These are phyloP conservation scores for Phrixothrix hirtus DNA, from an alignment of 2,888 invertebrate species.

Conservation along the genomic window DNA sequence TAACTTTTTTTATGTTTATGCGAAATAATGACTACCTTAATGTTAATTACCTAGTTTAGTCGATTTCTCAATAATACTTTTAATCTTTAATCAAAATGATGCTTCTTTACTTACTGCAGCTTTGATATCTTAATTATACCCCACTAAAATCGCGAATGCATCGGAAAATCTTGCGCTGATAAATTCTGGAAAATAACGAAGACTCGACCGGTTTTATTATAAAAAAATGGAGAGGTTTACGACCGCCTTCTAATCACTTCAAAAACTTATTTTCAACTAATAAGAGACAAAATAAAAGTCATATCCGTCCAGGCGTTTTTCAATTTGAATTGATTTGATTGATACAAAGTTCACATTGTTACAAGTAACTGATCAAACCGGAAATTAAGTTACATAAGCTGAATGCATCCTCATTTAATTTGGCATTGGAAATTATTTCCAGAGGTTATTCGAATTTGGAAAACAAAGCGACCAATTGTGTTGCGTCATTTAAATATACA, in stretches of 20 bases:
- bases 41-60: no score
- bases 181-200: background rate
- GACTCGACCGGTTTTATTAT: background rate
- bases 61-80: background rate
- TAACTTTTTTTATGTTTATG: no score
- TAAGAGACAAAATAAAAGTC: background rate
- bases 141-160: no score
- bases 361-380: conserved; percentile 3
- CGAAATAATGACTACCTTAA: no score
- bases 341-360: background rate
- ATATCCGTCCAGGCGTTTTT: background rate
- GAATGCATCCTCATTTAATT: conserved; percentile 2
- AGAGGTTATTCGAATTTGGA: conserved; percentile 1
- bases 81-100: background rate
- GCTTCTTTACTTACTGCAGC: background rate
- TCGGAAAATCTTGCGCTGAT: no score
- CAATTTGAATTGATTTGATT: background rate
- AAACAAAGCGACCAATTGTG: no score
- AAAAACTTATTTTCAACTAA: background rate
- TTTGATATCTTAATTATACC: no score
- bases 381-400: conserved; percentile 18
- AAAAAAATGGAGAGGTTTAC: background rate
- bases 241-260: background rate
- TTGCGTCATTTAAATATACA: no score
- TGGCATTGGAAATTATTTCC: conserved; percentile 3